Evolutionary conservation across 2,797 vertebrate species (phyloP).

Genomic region (Synaphobranchus kaupii): DNA sequence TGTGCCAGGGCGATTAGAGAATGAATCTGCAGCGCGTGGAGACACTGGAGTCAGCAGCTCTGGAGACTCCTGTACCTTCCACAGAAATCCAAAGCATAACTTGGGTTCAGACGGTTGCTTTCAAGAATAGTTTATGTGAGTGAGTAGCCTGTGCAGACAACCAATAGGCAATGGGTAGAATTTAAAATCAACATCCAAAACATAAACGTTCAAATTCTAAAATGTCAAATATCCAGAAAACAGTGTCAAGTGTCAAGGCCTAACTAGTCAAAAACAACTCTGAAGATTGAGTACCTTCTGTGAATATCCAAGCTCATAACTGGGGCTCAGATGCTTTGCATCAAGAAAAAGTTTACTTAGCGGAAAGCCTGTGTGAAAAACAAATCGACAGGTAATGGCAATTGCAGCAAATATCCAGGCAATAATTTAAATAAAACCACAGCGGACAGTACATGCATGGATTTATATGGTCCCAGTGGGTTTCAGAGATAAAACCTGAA

Average conservation of each 20-base stretch:
- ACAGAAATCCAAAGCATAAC: background rate
- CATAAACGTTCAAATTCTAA: background rate
- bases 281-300: background rate
- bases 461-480: background rate
- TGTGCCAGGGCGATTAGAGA: background rate
- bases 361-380: background rate
- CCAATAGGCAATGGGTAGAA: background rate
- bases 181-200: background rate
- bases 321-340: background rate
- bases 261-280: background rate
- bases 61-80: background rate
- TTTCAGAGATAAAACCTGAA: background rate
- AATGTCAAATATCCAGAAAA: background rate
- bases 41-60: background rate
- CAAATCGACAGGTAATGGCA: background rate
- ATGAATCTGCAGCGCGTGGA: background rate
- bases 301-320: background rate
- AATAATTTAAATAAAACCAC: background rate
- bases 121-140: background rate
- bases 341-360: background rate
- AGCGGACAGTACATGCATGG: background rate
- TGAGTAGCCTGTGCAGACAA: background rate
- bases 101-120: background rate
- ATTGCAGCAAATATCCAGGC: background rate
- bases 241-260: background rate